Percentiles rank a stretch among this genome's conserved stretches.
These are phyloP conservation scores for Muricea muricata DNA, from an alignment of 92 coral and sea anemone species.

Conservation along the genomic window DNA sequence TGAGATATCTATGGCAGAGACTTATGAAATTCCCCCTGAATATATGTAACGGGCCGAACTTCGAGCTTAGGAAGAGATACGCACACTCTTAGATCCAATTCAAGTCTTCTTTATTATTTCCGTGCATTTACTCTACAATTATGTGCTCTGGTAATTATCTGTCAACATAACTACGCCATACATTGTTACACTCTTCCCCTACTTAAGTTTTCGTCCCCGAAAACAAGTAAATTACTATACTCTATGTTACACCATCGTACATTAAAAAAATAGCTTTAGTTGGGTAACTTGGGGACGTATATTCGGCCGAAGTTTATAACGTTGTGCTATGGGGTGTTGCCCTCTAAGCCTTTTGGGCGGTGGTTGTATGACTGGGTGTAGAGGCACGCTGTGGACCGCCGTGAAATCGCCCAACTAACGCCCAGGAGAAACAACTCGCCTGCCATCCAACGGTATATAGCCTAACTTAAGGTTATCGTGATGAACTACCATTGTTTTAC, in stretches of 20 bases:
- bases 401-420: slow-evolving; percentile 21
- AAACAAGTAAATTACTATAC: not conserved
- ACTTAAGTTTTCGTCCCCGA: slow-evolving; percentile 23
- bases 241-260: not conserved
- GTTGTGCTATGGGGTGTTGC: slow-evolving; percentile 13
- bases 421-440: slow-evolving; percentile 9
- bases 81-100: no score
- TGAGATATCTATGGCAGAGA: no score
- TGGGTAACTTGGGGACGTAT: slow-evolving; percentile 8
- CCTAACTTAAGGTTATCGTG: not conserved
- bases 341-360: slow-evolving; percentile 36
- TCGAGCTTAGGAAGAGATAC: no score
- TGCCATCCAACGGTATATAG: not conserved
- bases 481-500: slow-evolving; percentile 1
- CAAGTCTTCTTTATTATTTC: no score
- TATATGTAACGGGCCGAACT: no score
- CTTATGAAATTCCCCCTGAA: no score
- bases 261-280: not conserved
- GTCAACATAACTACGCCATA: not conserved
- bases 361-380: slow-evolving; percentile 24
- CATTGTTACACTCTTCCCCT: slow-evolving; percentile 8
- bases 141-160: no score
- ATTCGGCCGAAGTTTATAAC: slow-evolving; percentile 26
- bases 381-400: slow-evolving; percentile 15
- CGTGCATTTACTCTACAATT: no score